phyloP scores from a whole-genome alignment of 2,888 invertebrate species.

The Cephus spinipes region DNA sequence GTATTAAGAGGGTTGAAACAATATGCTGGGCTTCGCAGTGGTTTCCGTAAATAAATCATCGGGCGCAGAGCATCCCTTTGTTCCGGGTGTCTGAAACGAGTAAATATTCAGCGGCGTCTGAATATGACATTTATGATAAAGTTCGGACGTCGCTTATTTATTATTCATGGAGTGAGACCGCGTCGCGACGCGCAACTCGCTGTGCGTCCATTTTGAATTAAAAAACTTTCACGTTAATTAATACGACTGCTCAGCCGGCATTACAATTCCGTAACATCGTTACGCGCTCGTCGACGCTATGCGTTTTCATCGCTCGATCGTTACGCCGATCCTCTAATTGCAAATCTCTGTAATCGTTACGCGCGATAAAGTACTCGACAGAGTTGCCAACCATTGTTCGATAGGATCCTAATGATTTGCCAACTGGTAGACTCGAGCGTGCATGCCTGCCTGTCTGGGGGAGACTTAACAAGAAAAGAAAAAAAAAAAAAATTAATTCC shows the following conservation, averaged over 20 bases:
- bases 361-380: neutral
- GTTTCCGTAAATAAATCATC: constrained; percentile 36
- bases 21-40: constrained; percentile 12
- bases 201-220: constrained; percentile 37
- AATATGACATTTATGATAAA: constrained; percentile 50
- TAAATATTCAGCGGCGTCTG: constrained; percentile 47
- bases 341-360: neutral
- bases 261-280: constrained; percentile 15
- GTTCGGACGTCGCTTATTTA: constrained; percentile 44
- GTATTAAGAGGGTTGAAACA: constrained; percentile 24
- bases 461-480: neutral
- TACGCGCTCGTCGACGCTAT: neutral
- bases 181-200: constrained; percentile 6
- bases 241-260: constrained; percentile 35
- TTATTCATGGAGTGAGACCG: constrained; percentile 42
- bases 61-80: constrained; percentile 23
- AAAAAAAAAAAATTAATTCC: constrained; percentile 36
- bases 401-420: constrained; percentile 5
- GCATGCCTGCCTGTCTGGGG: neutral
- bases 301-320: neutral
- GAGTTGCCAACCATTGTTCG: neutral
- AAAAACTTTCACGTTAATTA: constrained; percentile 51
- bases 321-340: neutral
- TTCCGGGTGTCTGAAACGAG: constrained; percentile 30
- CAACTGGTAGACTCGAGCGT: neutral